phyloP scores from a whole-genome alignment of 2,797 vertebrate genomes.

The Nannoperca obscura region DNA sequence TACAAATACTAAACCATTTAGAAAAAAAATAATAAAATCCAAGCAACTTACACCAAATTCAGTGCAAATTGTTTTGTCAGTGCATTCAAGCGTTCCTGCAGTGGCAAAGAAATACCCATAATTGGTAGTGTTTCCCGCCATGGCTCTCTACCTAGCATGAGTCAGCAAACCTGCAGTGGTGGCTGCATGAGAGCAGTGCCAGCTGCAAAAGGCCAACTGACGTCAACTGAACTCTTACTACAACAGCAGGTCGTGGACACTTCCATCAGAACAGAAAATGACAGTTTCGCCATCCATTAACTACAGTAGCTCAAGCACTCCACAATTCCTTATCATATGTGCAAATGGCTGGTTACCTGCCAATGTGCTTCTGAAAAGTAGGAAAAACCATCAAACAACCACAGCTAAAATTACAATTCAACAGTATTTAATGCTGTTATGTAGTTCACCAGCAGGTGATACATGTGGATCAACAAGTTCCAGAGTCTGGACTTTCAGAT shows the following conservation, averaged over 20 bases:
- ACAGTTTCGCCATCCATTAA: neutral
- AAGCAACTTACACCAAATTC: neutral
- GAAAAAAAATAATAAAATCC: no score
- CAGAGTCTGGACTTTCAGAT: neutral
- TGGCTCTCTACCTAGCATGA: conserved; percentile 1
- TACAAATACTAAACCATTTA: neutral
- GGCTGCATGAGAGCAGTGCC: conserved; percentile 45
- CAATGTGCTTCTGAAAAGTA: neutral
- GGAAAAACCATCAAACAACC: neutral
- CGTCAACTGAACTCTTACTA: conserved; percentile 2
- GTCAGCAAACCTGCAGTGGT: conserved; percentile 27
- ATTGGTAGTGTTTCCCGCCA: neutral
- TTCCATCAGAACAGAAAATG: neutral
- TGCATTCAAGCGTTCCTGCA: neutral
- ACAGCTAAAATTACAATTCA: neutral
- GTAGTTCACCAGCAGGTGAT: neutral
- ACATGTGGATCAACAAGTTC: neutral
- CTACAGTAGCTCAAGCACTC: neutral
- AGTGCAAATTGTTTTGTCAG: neutral
- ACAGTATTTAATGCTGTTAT: neutral
- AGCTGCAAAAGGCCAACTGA: conserved; percentile 44
- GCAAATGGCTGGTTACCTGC: neutral
- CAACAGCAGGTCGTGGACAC: conserved; percentile 6
- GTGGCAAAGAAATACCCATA: conserved; percentile 1
- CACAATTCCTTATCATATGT: neutral